phyloP scores from a whole-genome alignment of 2,113 vertebrate genomes.

The Machaerirhynchus nigripectus region DNA sequence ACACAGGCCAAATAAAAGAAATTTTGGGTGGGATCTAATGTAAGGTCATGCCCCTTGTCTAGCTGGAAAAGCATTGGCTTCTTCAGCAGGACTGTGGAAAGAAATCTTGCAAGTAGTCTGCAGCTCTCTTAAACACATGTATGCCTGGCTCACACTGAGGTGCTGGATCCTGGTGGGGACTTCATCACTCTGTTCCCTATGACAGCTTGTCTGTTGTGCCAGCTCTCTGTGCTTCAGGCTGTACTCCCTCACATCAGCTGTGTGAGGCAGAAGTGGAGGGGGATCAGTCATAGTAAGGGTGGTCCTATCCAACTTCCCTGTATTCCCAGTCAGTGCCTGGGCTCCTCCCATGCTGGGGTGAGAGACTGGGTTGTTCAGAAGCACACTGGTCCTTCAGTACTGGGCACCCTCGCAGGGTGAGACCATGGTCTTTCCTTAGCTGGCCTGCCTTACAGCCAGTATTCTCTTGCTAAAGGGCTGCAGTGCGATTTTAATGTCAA shows the following conservation, averaged over 20 bases:
- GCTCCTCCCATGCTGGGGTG: not conserved
- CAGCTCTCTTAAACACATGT: fast-evolving
- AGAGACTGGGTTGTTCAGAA: not conserved
- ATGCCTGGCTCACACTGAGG: not conserved
- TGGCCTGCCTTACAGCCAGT: not conserved
- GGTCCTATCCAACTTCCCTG: not conserved
- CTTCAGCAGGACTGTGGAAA: not conserved
- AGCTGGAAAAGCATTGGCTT: not conserved
- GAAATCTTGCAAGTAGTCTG: not conserved
- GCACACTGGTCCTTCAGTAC: not conserved
- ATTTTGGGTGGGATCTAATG: not conserved
- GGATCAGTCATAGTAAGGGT: not conserved
- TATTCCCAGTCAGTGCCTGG: not conserved
- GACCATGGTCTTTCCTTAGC: not conserved
- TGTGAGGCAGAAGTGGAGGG: not conserved
- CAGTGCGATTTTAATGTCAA: not conserved
- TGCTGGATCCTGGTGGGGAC: not conserved
- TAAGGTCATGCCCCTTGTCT: not conserved
- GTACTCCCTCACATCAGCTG: not conserved
- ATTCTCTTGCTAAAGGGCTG: not conserved
- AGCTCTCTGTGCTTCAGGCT: not conserved
- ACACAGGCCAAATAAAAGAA: not conserved
- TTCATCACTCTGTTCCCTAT: fast-evolving
- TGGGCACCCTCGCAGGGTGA: not conserved
- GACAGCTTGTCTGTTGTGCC: not conserved